Evolutionary conservation across 2,888 invertebrate species (phyloP).

Genomic region (Halictus ligatus): DNA sequence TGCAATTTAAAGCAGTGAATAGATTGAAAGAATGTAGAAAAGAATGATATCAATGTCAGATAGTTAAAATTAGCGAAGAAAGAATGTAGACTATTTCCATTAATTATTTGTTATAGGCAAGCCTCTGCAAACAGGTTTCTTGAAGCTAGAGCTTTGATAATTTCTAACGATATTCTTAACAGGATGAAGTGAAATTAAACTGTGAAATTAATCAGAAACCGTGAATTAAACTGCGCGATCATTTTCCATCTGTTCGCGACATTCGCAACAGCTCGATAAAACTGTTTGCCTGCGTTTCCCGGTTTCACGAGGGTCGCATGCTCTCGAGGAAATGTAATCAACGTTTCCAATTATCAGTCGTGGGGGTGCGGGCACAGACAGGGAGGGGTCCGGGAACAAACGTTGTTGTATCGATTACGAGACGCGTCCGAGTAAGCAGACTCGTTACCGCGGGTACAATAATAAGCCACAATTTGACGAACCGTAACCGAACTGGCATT

Average conservation of each 20-base stretch:
- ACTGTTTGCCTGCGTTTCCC: background rate
- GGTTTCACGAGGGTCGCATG: background rate
- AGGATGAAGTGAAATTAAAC: too few relatives aligned
- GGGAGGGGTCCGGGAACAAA: background rate
- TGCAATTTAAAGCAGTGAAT: too few relatives aligned
- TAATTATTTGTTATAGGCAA: too few relatives aligned
- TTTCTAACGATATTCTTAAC: background rate
- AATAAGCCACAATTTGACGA: slow-evolving; percentile 20
- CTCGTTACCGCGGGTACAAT: background rate
- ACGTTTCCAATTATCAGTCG: slow-evolving; percentile 10
- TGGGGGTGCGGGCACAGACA: background rate
- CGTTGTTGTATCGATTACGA: slow-evolving; percentile 21
- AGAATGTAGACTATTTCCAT: too few relatives aligned
- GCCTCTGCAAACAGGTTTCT: too few relatives aligned
- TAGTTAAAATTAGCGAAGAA: too few relatives aligned
- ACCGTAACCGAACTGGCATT: background rate
- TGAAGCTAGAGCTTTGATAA: background rate
- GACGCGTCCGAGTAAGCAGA: slow-evolving; percentile 1
- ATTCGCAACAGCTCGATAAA: background rate
- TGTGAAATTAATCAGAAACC: too few relatives aligned
- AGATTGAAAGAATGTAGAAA: too few relatives aligned
- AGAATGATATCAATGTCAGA: too few relatives aligned
- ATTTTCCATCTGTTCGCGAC: background rate
- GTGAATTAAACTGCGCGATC: background rate
- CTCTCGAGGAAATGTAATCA: background rate